Percentiles rank a stretch among this genome's conserved stretches.
Conservation (phyloP, 2,888 invertebrate genomes). For the Neria commutata region DNA sequence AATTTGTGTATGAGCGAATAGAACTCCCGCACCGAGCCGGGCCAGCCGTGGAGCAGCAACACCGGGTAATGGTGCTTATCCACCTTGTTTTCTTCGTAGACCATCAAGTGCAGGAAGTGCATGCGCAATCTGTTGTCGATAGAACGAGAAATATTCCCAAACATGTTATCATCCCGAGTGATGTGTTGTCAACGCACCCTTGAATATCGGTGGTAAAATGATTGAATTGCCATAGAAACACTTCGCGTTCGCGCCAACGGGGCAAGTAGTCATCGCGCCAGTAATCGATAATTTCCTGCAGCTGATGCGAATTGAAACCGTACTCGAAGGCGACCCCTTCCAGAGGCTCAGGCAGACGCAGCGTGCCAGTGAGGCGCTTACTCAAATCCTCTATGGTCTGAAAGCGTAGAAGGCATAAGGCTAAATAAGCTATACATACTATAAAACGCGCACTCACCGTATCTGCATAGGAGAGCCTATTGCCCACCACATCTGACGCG, state of each 20-base stretch:
- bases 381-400: slow-evolving; percentile 68
- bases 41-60: slow-evolving; percentile 84
- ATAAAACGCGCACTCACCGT: slow-evolving; percentile 32
- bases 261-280: slow-evolving; percentile 80
- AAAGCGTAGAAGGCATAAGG: no score
- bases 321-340: slow-evolving; percentile 74
- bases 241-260: slow-evolving; percentile 72
- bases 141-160: slow-evolving; percentile 6
- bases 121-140: slow-evolving; percentile 67
- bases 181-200: slow-evolving; percentile 55
- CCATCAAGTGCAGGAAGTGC: slow-evolving; percentile 73
- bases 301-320: slow-evolving; percentile 77
- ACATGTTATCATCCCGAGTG: slow-evolving; percentile 19
- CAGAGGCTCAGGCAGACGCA: slow-evolving; percentile 65
- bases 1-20: slow-evolving; percentile 75
- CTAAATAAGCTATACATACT: slow-evolving; percentile 12
- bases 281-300: slow-evolving; percentile 73
- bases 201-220: slow-evolving; percentile 80
- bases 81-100: slow-evolving; percentile 57
- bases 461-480: slow-evolving; percentile 41
- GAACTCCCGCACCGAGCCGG: slow-evolving; percentile 86
- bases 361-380: slow-evolving; percentile 64
- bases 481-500: slow-evolving; percentile 40
- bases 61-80: slow-evolving; percentile 58
- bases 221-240: slow-evolving; percentile 73